phyloP scores from a whole-genome alignment of 2,797 vertebrate genomes.

The Dallia pectoralis region DNA sequence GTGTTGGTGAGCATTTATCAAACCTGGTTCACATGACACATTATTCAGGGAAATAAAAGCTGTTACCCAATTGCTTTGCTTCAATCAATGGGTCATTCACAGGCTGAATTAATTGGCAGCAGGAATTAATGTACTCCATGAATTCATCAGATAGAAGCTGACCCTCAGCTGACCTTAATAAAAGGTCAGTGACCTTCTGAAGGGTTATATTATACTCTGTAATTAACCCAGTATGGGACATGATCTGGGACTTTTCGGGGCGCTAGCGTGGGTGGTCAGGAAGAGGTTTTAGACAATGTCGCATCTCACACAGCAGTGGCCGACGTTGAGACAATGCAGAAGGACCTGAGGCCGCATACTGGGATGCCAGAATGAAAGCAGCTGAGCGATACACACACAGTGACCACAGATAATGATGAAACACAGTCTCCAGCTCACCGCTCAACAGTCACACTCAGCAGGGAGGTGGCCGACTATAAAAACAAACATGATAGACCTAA shows the following conservation, averaged over 20 bases:
- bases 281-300: not conserved
- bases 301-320: not conserved
- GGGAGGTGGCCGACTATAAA: no score
- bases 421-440: not conserved
- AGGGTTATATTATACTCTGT: conserved; percentile 44
- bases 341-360: no score
- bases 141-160: conserved; percentile 1
- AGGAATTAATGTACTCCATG: not conserved
- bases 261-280: not conserved
- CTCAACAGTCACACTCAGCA: no score
- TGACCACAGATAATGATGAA: not conserved
- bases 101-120: not conserved
- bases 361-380: no score
- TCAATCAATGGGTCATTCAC: not conserved
- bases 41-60: conserved; percentile 9
- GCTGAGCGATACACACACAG: not conserved
- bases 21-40: not conserved
- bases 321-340: not conserved
- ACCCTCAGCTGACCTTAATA: conserved; percentile 20
- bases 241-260: not conserved
- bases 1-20: not conserved
- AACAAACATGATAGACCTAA: no score
- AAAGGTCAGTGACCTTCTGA: conserved; percentile 48
- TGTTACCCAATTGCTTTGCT: not conserved
- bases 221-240: conserved; percentile 13